Conservation (phyloP, 2,797 vertebrate genomes). For the Lates japonicus region DNA sequence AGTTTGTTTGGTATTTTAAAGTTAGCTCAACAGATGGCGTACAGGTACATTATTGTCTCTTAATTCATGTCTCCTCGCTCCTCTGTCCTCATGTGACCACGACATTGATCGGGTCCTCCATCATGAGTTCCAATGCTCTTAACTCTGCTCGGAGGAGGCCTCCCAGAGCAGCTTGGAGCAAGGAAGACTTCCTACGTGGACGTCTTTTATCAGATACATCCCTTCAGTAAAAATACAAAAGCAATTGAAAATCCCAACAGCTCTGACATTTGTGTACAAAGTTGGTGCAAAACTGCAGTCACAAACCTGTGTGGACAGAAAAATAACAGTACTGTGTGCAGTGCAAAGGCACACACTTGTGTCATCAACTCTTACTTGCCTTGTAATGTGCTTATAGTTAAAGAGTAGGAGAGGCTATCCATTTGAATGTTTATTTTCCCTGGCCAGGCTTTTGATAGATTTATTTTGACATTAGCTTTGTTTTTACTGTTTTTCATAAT, state of each 20-base stretch:
- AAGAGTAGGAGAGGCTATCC: neutral
- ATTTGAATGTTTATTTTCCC: neutral
- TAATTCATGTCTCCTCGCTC: conserved; percentile 45
- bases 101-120: conserved; percentile 42
- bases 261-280: conserved; percentile 16
- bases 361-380: neutral
- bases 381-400: neutral
- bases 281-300: neutral
- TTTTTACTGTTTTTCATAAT: conserved; percentile 8
- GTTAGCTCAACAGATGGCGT: neutral
- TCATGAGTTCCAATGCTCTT: conserved; percentile 45
- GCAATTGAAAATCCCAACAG: neutral
- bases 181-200: conserved; percentile 47
- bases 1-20: conserved; percentile 4
- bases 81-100: conserved; percentile 55
- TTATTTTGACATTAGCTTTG: conserved; percentile 6
- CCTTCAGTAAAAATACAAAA: conserved; percentile 25
- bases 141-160: conserved; percentile 47
- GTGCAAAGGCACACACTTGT: conserved; percentile 1
- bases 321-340: neutral
- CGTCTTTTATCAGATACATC: conserved; percentile 21
- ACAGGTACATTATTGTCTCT: conserved; percentile 44
- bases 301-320: conserved; percentile 1
- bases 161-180: conserved; percentile 55
- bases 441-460: neutral